Percentiles rank a stretch among this genome's conserved stretches.
Conservation (phyloP, 2,797 vertebrate genomes). For the Pantherophis alleghaniensis region DNA sequence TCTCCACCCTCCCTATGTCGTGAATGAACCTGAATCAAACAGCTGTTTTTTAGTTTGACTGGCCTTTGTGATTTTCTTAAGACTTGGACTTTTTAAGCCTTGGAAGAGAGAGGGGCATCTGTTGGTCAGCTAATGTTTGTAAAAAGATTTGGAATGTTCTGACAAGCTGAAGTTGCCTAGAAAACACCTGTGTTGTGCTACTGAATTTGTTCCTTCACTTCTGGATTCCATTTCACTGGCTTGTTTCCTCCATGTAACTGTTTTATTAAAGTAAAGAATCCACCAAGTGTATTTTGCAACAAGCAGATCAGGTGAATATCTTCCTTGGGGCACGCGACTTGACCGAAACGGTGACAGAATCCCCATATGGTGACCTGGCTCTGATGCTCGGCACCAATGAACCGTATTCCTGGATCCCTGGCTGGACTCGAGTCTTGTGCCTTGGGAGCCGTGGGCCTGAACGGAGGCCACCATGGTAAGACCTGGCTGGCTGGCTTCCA, state of each 20-base stretch:
- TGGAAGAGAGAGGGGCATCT: background rate
- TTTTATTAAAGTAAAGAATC: background rate
- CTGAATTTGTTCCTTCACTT: background rate
- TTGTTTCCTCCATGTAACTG: background rate
- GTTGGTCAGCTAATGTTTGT: too few relatives aligned
- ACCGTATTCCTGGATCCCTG: background rate
- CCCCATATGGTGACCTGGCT: background rate
- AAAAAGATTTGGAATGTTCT: background rate
- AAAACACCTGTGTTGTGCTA: background rate
- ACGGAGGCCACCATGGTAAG: background rate
- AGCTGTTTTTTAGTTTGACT: constrained; percentile 57
- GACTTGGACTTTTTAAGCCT: background rate
- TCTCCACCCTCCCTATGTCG: constrained; percentile 48
- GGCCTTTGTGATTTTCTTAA: constrained; percentile 48
- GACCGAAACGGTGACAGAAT: background rate
- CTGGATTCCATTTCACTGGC: background rate
- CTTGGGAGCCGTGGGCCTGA: background rate
- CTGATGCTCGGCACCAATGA: background rate
- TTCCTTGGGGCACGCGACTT: too few relatives aligned
- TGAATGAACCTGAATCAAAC: constrained; percentile 64
- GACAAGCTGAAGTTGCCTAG: background rate
- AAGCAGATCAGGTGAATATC: background rate
- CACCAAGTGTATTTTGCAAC: background rate
- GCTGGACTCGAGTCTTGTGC: background rate
- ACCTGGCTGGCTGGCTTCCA: background rate